Conservation (phyloP, 2,888 invertebrate species). For the Ectropis crepuscularia region DNA sequence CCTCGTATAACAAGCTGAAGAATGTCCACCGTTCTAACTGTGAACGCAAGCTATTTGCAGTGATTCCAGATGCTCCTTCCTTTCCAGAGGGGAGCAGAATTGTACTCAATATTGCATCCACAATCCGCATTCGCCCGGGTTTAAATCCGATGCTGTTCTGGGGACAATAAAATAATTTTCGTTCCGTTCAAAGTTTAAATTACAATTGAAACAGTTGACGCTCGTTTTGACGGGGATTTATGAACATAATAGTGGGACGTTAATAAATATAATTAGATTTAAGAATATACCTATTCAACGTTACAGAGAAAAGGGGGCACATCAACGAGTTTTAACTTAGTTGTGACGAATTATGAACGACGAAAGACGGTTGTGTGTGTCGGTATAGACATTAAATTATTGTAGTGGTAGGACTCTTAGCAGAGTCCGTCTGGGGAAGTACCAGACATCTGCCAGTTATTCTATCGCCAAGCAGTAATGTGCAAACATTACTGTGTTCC, state of each 20-base stretch:
- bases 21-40: slow-evolving; percentile 54
- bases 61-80: slow-evolving; percentile 58
- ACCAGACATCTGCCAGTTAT: no score
- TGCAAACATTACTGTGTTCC: no score
- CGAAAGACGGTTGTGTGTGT: no score
- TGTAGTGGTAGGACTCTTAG: no score
- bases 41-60: slow-evolving; percentile 56
- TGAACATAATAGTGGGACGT: slow-evolving; percentile 40
- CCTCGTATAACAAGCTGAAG: slow-evolving; percentile 54
- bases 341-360: no score
- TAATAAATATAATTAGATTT: slow-evolving; percentile 21
- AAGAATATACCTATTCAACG: no score
- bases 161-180: slow-evolving; percentile 47
- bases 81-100: slow-evolving; percentile 47
- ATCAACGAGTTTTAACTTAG: no score
- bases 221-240: slow-evolving; percentile 44
- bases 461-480: no score
- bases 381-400: no score
- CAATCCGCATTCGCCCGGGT: slow-evolving; percentile 47
- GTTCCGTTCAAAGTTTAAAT: slow-evolving; percentile 43
- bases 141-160: slow-evolving; percentile 35
- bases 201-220: slow-evolving; percentile 44
- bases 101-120: slow-evolving; percentile 52
- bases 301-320: no score
- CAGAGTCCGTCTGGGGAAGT: no score